Percentiles rank a stretch among this genome's conserved stretches.
Evolutionary conservation across 1,140 invertebrate genomes (phyloP).

Genomic region (Anastrepha obliqua): DNA sequence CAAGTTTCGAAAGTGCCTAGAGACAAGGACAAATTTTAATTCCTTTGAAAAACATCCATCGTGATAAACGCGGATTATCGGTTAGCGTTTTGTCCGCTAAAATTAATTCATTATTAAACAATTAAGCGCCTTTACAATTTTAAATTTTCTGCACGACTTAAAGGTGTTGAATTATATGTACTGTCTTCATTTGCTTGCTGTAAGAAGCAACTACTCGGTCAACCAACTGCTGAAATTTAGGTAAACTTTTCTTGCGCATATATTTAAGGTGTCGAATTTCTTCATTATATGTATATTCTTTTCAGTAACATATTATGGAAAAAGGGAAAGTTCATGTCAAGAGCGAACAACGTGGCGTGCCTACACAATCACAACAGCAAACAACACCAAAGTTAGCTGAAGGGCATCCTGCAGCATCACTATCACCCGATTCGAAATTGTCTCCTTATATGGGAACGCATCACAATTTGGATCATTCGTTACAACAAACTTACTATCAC

Average conservation of each 20-base stretch:
- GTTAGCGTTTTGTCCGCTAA: slow-evolving; percentile 35
- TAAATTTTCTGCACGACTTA: not conserved
- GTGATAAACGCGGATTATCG: slow-evolving; percentile 37
- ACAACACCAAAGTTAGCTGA: slow-evolving; percentile 18
- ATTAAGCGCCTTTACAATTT: not conserved
- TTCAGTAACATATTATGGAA: slow-evolving; percentile 75
- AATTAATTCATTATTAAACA: not conserved
- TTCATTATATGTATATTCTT: not conserved
- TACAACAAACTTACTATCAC: slow-evolving; percentile 56
- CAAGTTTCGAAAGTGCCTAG: slow-evolving; percentile 33
- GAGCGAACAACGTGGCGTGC: slow-evolving; percentile 75
- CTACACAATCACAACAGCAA: slow-evolving; percentile 51
- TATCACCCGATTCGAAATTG: slow-evolving; percentile 59
- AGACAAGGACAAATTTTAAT: slow-evolving; percentile 42
- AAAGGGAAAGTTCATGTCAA: slow-evolving; percentile 80
- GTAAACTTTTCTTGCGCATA: not conserved
- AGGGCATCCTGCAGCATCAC: slow-evolving; percentile 56
- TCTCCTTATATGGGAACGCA: slow-evolving; percentile 54
- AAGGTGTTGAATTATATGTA: not conserved
- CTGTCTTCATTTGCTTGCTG: not conserved
- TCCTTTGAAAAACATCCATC: slow-evolving; percentile 7
- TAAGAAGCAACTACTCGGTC: not conserved
- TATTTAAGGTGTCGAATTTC: not conserved
- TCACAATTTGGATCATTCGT: slow-evolving; percentile 57
- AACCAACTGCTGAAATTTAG: not conserved